Percentiles rank a stretch among this genome's conserved stretches.
These are phyloP conservation scores for Andricus grossulariae DNA, from an alignment of 1,140 invertebrate species.

Conservation along the genomic window DNA sequence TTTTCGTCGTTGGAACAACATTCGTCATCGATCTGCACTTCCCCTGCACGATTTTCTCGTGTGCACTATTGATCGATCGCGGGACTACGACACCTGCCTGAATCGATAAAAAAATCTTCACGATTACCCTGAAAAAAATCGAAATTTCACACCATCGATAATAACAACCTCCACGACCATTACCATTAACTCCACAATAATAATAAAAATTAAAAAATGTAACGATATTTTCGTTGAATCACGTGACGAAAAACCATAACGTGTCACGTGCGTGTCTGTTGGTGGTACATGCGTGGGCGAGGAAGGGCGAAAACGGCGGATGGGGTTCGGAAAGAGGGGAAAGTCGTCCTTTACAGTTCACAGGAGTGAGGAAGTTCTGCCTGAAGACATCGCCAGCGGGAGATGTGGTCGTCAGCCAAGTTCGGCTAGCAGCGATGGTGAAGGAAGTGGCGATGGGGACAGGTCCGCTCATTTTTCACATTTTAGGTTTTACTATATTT, in stretches of 20 bases:
- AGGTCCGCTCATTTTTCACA: constrained; percentile 78
- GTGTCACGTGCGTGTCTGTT: constrained; percentile 73
- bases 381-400: constrained; percentile 85
- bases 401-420: constrained; percentile 87
- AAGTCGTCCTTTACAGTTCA: constrained; percentile 96
- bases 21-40: constrained; percentile 69
- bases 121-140: constrained; percentile 48
- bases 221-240: constrained; percentile 50
- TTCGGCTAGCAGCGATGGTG: constrained; percentile 94
- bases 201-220: constrained; percentile 48
- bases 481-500: constrained; percentile 21
- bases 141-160: constrained; percentile 37
- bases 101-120: constrained; percentile 49
- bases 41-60: constrained; percentile 63
- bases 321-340: constrained; percentile 95
- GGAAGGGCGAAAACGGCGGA: constrained; percentile 93
- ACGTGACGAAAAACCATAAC: constrained; percentile 67
- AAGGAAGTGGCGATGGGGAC: constrained; percentile 88
- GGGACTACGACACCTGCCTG: constrained; percentile 61
- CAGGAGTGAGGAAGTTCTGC: constrained; percentile 95
- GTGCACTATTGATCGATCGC: constrained; percentile 61
- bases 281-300: constrained; percentile 75
- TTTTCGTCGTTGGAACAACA: constrained; percentile 69
- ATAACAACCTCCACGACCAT: constrained; percentile 33
- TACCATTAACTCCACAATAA: constrained; percentile 43